Percentiles rank a stretch among this genome's conserved stretches.
These are phyloP conservation scores for Botia almorhae DNA, from an alignment of 2,797 vertebrate species.

Conservation along the genomic window DNA sequence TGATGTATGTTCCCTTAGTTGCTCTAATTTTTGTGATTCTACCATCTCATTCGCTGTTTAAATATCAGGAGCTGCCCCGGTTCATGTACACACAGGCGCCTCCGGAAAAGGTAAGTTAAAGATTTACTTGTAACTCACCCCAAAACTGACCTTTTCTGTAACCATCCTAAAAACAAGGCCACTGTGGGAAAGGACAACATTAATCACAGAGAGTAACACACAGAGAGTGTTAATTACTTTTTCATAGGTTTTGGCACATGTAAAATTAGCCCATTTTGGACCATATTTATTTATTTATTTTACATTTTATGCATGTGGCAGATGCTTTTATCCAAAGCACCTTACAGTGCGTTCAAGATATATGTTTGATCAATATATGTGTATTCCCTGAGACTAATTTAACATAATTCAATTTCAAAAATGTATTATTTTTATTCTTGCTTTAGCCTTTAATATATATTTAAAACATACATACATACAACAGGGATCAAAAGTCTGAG, in stretches of 20 bases:
- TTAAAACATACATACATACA: too few relatives aligned
- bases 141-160: constrained; percentile 62
- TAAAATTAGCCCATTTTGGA: not conserved
- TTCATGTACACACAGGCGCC: constrained; percentile 32
- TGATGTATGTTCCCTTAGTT: constrained; percentile 29
- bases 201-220: not conserved
- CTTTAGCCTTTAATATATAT: too few relatives aligned
- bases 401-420: too few relatives aligned
- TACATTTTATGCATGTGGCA: too few relatives aligned
- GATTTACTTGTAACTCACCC: constrained; percentile 69
- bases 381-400: too few relatives aligned
- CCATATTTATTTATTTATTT: not conserved
- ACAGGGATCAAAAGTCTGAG: too few relatives aligned
- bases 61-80: constrained; percentile 47
- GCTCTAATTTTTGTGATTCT: constrained; percentile 45
- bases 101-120: constrained; percentile 68
- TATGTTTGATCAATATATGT: too few relatives aligned
- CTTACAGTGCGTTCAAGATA: too few relatives aligned
- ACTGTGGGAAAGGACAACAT: constrained; percentile 39
- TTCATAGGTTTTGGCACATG: not conserved
- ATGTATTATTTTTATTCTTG: too few relatives aligned
- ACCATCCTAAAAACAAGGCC: constrained; percentile 44
- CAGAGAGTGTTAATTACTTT: too few relatives aligned
- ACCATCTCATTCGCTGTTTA: constrained; percentile 30
- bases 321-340: too few relatives aligned